phyloP scores from a whole-genome alignment of 2,113 vertebrate species.

The Ardeotis arabs region DNA sequence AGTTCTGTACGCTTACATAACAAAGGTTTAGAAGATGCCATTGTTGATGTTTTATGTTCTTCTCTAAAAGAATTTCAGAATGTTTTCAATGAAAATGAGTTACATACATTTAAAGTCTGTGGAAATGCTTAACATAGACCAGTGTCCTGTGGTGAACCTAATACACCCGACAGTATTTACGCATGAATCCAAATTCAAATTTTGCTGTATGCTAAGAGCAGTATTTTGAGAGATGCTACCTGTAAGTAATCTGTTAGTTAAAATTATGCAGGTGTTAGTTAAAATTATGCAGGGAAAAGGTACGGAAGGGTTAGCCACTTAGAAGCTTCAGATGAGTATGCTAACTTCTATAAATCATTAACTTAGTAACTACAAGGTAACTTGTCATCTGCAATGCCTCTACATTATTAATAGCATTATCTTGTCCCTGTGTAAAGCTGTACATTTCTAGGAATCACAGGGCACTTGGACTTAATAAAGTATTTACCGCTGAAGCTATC shows the following conservation, averaged over 20 bases:
- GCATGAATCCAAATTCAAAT: neutral
- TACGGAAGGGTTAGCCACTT: neutral
- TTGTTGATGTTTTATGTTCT: neutral
- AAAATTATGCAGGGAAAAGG: neutral
- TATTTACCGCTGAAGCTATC: neutral
- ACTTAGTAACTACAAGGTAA: neutral
- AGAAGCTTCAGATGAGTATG: neutral
- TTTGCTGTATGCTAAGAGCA: neutral
- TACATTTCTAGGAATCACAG: neutral
- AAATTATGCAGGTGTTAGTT: neutral
- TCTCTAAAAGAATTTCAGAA: neutral
- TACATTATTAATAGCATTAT: neutral
- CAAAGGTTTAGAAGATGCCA: neutral
- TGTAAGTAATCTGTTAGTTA: neutral
- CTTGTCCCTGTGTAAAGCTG: neutral
- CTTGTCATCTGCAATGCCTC: neutral
- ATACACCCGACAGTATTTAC: neutral
- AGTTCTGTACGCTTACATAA: neutral
- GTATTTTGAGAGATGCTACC: neutral
- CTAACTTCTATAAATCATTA: neutral
- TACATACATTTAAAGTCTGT: neutral
- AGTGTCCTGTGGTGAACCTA: neutral
- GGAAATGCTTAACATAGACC: neutral
- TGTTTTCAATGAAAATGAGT: neutral
- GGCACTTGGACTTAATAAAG: neutral